Percentiles rank a stretch among this genome's conserved stretches.
phyloP scores from a whole-genome alignment of 2,888 invertebrate species.

The Leucoma salicis region DNA sequence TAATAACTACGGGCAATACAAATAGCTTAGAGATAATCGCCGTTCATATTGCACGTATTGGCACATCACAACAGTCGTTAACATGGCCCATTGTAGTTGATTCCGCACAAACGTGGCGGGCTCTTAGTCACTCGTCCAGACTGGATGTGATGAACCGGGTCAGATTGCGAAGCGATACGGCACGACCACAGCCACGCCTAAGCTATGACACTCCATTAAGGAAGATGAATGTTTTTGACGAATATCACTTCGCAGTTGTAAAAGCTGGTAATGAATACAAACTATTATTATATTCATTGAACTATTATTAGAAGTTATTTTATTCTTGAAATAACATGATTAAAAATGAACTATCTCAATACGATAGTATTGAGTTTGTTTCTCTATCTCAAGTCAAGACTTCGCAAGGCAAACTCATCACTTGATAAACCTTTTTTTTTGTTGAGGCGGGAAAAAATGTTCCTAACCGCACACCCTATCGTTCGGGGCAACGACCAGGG shows the following conservation, averaged over 20 bases:
- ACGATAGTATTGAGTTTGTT: too few relatives aligned
- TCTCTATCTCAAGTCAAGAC: too few relatives aligned
- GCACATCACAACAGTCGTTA: constrained; percentile 32
- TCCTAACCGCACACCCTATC: too few relatives aligned
- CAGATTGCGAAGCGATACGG: constrained; percentile 62
- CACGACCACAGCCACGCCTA: constrained; percentile 47
- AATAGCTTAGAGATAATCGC: constrained; percentile 16
- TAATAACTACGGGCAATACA: constrained; percentile 17
- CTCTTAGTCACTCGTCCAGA: constrained; percentile 35
- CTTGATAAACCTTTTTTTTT: too few relatives aligned
- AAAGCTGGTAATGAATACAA: neutral
- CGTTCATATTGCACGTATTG: constrained; percentile 24
- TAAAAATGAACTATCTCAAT: too few relatives aligned
- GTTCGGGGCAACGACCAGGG: too few relatives aligned
- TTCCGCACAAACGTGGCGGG: constrained; percentile 35
- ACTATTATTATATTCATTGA: too few relatives aligned
- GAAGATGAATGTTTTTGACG: constrained; percentile 46
- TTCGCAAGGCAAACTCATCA: too few relatives aligned
- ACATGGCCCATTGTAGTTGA: constrained; percentile 37
- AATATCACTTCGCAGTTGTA: neutral
- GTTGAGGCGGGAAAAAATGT: too few relatives aligned
- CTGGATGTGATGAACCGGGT: constrained; percentile 41
- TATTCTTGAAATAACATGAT: neutral
- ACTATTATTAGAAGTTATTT: constrained; percentile 12
- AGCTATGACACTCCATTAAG: constrained; percentile 34